Evolutionary conservation across 2,888 invertebrate species (phyloP).

Genomic region (Morpho helenor): DNA sequence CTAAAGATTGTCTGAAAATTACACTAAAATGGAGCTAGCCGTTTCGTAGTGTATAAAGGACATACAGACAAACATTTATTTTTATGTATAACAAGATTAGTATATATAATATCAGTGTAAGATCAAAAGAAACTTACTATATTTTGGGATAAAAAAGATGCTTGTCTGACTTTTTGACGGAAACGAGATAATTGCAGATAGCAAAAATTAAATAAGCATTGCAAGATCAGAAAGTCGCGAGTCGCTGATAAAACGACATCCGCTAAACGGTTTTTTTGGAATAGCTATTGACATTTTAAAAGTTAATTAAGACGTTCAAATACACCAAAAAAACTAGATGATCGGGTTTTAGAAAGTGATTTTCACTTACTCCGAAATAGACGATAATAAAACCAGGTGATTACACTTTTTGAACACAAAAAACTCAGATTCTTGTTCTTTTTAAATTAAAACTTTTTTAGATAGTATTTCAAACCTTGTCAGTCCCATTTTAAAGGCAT

Average conservation of each 20-base stretch:
- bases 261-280: conserved; percentile 21
- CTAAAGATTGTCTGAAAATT: no score
- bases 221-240: conserved; percentile 25
- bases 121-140: no score
- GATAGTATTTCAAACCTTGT: no score
- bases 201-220: conserved; percentile 2
- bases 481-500: no score
- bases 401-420: no score
- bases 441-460: no score
- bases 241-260: conserved; percentile 19
- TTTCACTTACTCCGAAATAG: conserved; percentile 16
- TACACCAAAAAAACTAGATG: conserved; percentile 19
- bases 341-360: conserved; percentile 36
- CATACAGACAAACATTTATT: no score
- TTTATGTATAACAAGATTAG: no score
- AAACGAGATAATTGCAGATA: conserved; percentile 1
- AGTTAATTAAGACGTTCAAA: conserved; percentile 25
- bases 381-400: neutral
- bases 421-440: no score
- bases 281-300: conserved; percentile 30
- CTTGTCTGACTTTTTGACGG: conserved; percentile 2
- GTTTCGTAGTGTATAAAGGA: no score
- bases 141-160: conserved; percentile 1
- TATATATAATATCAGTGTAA: no score
- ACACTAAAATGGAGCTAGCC: no score